Base-by-base conservation (phyloP, 2,888 invertebrate genomes). In the Eristalis arbustorum region DNA sequence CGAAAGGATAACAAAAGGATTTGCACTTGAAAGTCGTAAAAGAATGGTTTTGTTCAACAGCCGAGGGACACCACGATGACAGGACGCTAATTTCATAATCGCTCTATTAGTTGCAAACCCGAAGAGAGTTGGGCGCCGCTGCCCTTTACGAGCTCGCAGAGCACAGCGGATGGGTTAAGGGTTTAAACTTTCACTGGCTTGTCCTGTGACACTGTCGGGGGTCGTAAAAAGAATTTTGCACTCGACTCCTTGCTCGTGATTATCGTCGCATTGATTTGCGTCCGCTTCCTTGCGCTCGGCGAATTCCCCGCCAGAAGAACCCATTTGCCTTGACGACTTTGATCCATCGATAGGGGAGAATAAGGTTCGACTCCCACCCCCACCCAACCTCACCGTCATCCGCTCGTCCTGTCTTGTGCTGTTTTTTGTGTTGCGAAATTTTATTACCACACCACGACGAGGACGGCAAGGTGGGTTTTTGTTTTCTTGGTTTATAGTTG, bases 1-100 rank as follows among this genome's bases (percentile, higher is more conserved):
- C 62, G 11, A 74, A 82, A 74, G 82, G 85, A 87, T 87, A 82
- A 87, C 74, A 82, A 71, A 83, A 83, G 87, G 87, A 87, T 87
- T 87, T 68, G 64, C 87, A 87, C 83, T 83, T 11, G 25, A 78
- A 78, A 75, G 83, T 83, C 68, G 64, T 87, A 87, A 83, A 85
- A 84, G 62, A 71, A 28, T 28, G 49, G 42, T 49, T 63, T 22
- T 8, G 37, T 13, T 18, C 13, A 59, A 10, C 59, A 25, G 11
- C 22, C 28, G 28, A 6, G 23, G 18, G 49, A 49, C 18, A 18
- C 42, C 49, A 69, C 64, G 42, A 61, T 67, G 59, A 62, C 69
- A 72, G 57, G 63, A 87, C 67, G 68, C 72, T 64, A 75, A 87
- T 79, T 78, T 79, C 67, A 78, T 83, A 83, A 83, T 87, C 75